A percentile compares a stretch with the other conserved stretches of the same genome.
phyloP scores from a whole-genome alignment of 1,140 invertebrate species.

The Venturia canescens region DNA sequence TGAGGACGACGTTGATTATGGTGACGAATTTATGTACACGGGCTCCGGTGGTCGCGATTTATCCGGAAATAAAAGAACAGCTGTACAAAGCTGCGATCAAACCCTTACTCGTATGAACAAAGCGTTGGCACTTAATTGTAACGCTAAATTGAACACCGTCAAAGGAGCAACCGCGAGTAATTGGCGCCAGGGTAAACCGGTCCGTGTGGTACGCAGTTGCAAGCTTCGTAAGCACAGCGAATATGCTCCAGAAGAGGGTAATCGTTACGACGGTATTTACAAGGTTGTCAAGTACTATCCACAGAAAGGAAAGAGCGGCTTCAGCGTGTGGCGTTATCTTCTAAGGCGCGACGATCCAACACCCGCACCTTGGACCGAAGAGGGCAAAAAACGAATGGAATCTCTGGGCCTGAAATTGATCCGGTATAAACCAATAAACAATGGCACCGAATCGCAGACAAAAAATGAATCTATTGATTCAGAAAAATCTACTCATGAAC shows the following conservation, averaged over 20 bases:
- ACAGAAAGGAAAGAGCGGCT: conserved; percentile 87
- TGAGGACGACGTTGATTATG: conserved; percentile 91
- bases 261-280: conserved; percentile 85
- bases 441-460: neutral
- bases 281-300: conserved; percentile 92
- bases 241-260: conserved; percentile 46
- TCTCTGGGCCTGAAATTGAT: conserved; percentile 64
- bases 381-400: conserved; percentile 79
- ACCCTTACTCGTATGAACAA: conserved; percentile 86
- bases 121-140: conserved; percentile 88
- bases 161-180: conserved; percentile 83
- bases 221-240: conserved; percentile 38
- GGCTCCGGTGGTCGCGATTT: conserved; percentile 90
- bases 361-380: conserved; percentile 90
- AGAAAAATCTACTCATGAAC: neutral
- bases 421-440: conserved; percentile 82
- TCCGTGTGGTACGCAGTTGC: conserved; percentile 85
- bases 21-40: conserved; percentile 90
- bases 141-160: conserved; percentile 80
- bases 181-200: conserved; percentile 85
- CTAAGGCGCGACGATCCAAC: conserved; percentile 87
- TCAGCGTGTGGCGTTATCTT: conserved; percentile 89
- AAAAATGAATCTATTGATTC: neutral
- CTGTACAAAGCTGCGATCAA: conserved; percentile 89
- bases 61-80: conserved; percentile 87